Conservation (phyloP, 2,888 invertebrate species). For the Erebia ligea region DNA sequence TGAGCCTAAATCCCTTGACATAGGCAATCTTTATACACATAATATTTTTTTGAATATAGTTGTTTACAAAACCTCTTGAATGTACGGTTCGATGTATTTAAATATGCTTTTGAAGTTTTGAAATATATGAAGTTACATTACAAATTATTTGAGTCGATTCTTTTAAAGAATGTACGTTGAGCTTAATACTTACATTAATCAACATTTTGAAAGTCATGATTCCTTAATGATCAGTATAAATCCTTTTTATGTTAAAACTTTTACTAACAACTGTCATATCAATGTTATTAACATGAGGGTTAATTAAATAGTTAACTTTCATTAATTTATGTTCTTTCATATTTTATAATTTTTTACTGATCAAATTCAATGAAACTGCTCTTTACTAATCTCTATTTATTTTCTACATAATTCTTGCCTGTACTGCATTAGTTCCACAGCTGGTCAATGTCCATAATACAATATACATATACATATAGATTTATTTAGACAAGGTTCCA, state of each 20-base stretch:
- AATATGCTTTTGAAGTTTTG: background rate
- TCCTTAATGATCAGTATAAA: constrained; percentile 6
- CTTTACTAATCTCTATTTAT: too few species aligned
- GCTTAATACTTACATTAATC: background rate
- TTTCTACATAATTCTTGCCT: too few species aligned
- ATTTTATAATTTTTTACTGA: background rate
- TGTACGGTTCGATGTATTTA: background rate
- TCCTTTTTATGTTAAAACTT: constrained; percentile 14
- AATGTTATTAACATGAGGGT: background rate
- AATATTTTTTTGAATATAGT: background rate
- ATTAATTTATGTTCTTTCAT: background rate
- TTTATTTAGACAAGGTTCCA: constrained; percentile 26
- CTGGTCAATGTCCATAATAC: background rate
- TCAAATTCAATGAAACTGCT: too few species aligned
- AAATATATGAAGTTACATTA: background rate
- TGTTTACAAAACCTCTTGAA: too few species aligned
- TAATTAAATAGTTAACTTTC: background rate
- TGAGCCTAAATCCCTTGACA: background rate
- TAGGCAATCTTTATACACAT: too few species aligned
- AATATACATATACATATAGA: constrained; percentile 1
- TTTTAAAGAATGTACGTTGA: background rate
- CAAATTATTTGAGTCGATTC: background rate
- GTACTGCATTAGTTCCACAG: background rate
- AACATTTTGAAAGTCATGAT: constrained; percentile 26
- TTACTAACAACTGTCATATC: background rate